Evolutionary conservation across 53 echinoderm and acorn worm genomes (phyloP).

Genomic region (Echinometra lucunter): DNA sequence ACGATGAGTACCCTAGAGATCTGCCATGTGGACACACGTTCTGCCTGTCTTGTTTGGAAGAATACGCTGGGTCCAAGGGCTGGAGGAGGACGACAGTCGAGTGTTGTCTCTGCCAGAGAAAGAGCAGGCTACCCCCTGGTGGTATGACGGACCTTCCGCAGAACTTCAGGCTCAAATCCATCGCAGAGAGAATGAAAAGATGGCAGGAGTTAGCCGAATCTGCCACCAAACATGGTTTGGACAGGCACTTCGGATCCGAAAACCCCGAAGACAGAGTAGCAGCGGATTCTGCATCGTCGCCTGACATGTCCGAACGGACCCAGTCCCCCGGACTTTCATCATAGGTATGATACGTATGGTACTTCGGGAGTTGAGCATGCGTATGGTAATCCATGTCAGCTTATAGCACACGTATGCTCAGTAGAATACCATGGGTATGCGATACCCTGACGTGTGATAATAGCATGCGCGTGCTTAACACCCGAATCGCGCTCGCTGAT

Average conservation of each 20-base stretch:
- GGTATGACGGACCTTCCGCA: background rate
- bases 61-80: background rate
- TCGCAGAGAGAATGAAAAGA: background rate
- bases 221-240: background rate
- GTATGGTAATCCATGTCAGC: no score
- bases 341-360: no score
- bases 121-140: background rate
- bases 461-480: no score
- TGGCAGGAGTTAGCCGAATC: constrained; percentile 19
- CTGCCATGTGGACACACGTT: constrained; percentile 52
- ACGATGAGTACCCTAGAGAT: constrained; percentile 4
- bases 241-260: background rate
- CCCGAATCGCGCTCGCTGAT: no score
- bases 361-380: no score
- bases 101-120: constrained; percentile 12
- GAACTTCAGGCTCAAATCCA: background rate
- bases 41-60: constrained; percentile 31
- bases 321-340: no score
- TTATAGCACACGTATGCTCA: no score
- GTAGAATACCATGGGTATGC: no score
- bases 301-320: no score
- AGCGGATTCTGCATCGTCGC: no score
- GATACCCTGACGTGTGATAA: no score
- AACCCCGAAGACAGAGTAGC: no score
- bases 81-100: background rate